Base-by-base conservation (phyloP, 2,113 vertebrate genomes). In the Taxidea taxus region DNA sequence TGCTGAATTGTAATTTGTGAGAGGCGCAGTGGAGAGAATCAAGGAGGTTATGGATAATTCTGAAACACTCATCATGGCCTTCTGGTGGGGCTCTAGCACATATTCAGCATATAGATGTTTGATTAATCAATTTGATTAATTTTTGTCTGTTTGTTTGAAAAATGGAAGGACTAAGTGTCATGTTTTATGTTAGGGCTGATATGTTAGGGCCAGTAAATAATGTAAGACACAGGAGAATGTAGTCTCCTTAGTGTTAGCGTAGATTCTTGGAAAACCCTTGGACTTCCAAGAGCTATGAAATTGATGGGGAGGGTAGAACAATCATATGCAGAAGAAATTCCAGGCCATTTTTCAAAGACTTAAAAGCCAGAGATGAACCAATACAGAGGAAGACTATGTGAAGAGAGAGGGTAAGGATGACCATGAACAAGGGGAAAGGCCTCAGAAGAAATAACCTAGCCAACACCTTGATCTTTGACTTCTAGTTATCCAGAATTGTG, bases 101-200 rank as follows among this genome's bases (percentile, higher is more conserved):
- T 86, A 75, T 87, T 85, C 15, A 81, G n/a, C 7, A 72, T 21
- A 42, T 25, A 20, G 27, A 31, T 94, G 0, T 42, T 92, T 88
- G 10, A 2, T 58, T 83, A 37, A 44, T 83, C 20, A 60, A 14
- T 49, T 64, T 60, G 25, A 91, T 54, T 70, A 21, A 70, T 51
- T 62, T 66, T 56, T 95, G 10, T 47, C n/a, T 87, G 5, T 88
- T 93, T 94, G 51, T 84, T 90, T 94, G 51, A 60, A 89, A 72
- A 90, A 74, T 27, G 25, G 34, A 39, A 77, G 23, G 11, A 56
- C 31, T 37, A 44, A 37, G n/a, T 78, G 18, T 60, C 7, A 31
- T 44, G 5, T 58, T 87, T 49, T 92, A 11, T 91, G 8, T 64
- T 37, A 74, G 7, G 25, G 0, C 1, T 23, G 64, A 14, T n/a